Base-by-base conservation (phyloP, 2,888 invertebrate species). In the Thelaira solivaga region DNA sequence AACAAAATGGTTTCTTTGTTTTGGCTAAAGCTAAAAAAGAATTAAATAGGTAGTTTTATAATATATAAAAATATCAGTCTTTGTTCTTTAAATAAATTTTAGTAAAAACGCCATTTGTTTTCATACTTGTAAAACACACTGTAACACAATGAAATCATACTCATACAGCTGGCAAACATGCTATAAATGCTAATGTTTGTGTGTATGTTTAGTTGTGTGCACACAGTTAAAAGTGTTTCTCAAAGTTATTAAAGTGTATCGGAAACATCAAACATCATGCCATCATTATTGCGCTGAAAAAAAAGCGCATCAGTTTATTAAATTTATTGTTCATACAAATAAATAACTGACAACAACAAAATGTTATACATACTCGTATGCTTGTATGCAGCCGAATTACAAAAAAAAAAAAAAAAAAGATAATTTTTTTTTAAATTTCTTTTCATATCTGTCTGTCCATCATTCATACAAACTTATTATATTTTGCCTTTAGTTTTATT, bases 181-280 rank as follows among this genome's bases (percentile, higher is more conserved):
- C 31, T 20, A 11, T 10, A 31, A 55, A 47, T 3, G 51, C 39
- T 47, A 3, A 13, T 20, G 43, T 20, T 8, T 8, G 41, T 41
- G 39, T 22, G 8, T 34, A n/a, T 4, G 6, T 2, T 13, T 13
- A n/a, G n/a, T 13, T 2, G 36, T 39, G n/a, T n/a, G 4, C 29
- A 26, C 45, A 31, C 31, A 34, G 31, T 31, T 47, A 49, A 43
- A 71, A 62, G 71, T 73, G 67, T 26, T 67, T 69, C 59, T 64
- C 61, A 69, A 78, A 78, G 68, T 69, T 78, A 73, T 73, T 78
- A 78, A 78, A 78, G 73, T 73, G 77, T 68, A 78, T 68, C 77
- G 77, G 64, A 78, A 78, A 78, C 77, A 77, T 77, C 72, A 77
- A 77, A 77, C 68, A 69, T 51, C 76, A 76, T 72, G 72, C 72